Evolutionary conservation across 2,113 vertebrate species (phyloP).

Genomic region (Rana temporaria): DNA sequence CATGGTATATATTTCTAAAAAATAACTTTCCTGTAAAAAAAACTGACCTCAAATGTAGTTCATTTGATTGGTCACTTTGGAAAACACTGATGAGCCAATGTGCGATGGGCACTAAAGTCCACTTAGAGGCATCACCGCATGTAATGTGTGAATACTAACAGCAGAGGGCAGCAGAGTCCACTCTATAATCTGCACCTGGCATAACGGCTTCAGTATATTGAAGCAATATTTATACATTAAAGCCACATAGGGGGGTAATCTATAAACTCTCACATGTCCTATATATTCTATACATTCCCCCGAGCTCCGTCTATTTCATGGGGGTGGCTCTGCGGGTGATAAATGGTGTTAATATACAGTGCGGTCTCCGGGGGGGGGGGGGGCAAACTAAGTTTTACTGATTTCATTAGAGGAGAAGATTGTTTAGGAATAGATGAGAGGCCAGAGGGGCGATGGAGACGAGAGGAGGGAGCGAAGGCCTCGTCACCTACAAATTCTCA

Average conservation of each 20-base stretch:
- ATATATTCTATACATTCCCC: neutral
- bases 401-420: neutral
- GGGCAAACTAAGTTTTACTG: neutral
- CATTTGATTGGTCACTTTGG: too few relatives aligned
- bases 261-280: neutral
- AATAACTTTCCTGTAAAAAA: too few relatives aligned
- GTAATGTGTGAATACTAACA: neutral
- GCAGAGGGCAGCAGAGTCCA: neutral
- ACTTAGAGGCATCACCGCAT: neutral
- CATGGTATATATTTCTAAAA: too few relatives aligned
- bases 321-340: neutral
- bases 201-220: neutral
- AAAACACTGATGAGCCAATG: too few relatives aligned
- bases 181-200: neutral
- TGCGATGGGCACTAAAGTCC: too few relatives aligned
- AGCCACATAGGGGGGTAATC: neutral
- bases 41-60: too few relatives aligned
- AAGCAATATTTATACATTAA: neutral
- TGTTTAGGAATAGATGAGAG: neutral
- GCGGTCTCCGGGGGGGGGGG: neutral
- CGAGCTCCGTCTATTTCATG: neutral
- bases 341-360: conserved; percentile 7
- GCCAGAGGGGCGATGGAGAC: too few relatives aligned
- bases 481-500: too few relatives aligned
- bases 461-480: too few relatives aligned